Evolutionary conservation across 2,113 vertebrate genomes (phyloP), one percentile per base, ranked within the genome.

Genomic region (Odocoileus virginianus): DNA sequence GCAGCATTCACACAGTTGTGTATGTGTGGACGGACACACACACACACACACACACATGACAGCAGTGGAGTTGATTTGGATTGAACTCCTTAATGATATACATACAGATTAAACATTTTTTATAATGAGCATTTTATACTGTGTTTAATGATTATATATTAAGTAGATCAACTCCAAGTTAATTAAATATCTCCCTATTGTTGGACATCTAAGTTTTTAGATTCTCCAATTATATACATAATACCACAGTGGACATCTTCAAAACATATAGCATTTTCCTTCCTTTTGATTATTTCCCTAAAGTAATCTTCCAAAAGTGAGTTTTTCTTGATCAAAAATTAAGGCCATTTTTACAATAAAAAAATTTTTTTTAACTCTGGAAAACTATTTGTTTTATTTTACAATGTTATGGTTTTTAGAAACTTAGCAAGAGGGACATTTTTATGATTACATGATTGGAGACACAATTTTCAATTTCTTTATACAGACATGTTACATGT

Each of bases 211-310:
- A 57, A 21, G 2, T 30, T 84, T 84, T 81, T 58, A 60, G 45
- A 12, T 58, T 89, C 16, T 71, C 45, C 21, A 55, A 36, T 76
- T 97, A 57, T 25, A 82, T 96, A 90, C 28, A 88, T 40, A 98
- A 84, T 45, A 78, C 54, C 78, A 30, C 40, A 88, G 60, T 43
- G 85, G 94, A 92, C 85, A 94, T 96, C 76, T 95, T 92, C 83
- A 36, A 94, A 92, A 90, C 14, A 64, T 57, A 54, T 2, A 92
- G 21, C 6, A 89, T 74, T 93, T 61, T 60, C 21, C 16, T 96
- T 93, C 43, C 16, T 87, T 91, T 88, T 88, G 82, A 67, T 94
- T 90, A 94, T 86, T 82, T 95, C 76, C 25, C 50, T 86, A 12
- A 40, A 89, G 40, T 81, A 90, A 84, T 64, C 16, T 55, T 95